phyloP scores from a whole-genome alignment of 2,888 invertebrate species.

The Zele albiditarsus region DNA sequence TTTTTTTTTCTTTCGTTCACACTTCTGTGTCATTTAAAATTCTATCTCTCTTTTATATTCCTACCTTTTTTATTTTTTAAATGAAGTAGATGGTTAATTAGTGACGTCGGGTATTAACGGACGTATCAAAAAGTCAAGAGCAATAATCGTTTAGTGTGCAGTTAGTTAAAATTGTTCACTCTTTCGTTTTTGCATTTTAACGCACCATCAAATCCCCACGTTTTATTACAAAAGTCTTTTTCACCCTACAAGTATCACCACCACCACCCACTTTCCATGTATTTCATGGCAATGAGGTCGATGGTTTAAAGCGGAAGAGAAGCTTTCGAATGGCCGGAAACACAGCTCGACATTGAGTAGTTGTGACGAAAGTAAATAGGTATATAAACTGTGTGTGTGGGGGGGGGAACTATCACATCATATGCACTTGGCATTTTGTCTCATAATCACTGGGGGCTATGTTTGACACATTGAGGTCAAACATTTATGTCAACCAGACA shows the following conservation, averaged over 20 bases:
- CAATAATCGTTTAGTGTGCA: constrained; percentile 15
- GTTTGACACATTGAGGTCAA: constrained; percentile 1
- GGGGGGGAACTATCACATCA: neutral
- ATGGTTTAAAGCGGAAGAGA: constrained; percentile 43
- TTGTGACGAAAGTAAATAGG: neutral
- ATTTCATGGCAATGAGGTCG: constrained; percentile 28
- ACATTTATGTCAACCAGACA: neutral
- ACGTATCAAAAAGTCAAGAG: constrained; percentile 2
- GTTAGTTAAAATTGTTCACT: constrained; percentile 20
- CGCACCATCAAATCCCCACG: constrained; percentile 52
- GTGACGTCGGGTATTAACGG: neutral
- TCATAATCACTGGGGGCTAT: neutral
- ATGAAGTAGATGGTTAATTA: neutral
- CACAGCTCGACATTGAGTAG: constrained; percentile 6
- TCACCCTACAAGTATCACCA: neutral
- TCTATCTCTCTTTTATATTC: neutral
- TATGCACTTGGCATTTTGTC: constrained; percentile 1
- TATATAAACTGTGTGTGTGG: neutral
- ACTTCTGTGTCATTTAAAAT: too few relatives aligned
- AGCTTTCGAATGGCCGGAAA: constrained; percentile 34
- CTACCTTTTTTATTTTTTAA: neutral
- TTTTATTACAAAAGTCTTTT: constrained; percentile 44
- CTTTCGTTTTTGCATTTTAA: constrained; percentile 52
- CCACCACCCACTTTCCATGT: constrained; percentile 4
- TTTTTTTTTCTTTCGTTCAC: neutral